These are phyloP conservation scores for Timema cristinae DNA, from an alignment of 2,888 invertebrate species.

Conservation along the genomic window DNA sequence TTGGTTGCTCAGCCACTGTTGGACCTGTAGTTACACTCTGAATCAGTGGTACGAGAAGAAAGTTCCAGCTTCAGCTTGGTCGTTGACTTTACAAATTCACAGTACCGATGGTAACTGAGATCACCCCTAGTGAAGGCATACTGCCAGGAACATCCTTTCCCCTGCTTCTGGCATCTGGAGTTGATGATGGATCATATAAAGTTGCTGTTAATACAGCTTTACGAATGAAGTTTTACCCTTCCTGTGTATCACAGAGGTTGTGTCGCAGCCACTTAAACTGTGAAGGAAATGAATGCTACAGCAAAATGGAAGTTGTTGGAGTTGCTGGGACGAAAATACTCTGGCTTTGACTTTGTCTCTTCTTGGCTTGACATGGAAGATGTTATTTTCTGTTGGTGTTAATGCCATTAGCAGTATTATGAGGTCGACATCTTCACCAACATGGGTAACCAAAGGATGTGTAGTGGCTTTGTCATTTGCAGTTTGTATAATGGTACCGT, in stretches of 20 bases:
- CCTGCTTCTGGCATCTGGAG: neutral
- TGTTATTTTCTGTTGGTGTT: slow-evolving; percentile 1
- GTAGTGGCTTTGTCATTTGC: neutral
- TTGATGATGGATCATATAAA: neutral
- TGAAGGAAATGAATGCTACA: neutral
- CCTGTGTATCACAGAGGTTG: neutral
- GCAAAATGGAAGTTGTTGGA: too few relatives aligned
- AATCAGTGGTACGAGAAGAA: too few relatives aligned
- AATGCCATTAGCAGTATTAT: neutral
- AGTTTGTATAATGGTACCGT: neutral
- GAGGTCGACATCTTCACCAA: neutral
- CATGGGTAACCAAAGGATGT: neutral
- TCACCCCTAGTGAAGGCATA: neutral
- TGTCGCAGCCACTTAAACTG: slow-evolving; percentile 4
- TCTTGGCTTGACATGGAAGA: neutral
- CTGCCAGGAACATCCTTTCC: neutral
- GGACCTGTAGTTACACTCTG: too few relatives aligned
- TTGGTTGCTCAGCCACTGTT: too few relatives aligned
- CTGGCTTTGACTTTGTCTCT: neutral
- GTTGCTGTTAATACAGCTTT: neutral
- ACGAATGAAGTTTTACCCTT: slow-evolving; percentile 3
- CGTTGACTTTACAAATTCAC: too few relatives aligned
- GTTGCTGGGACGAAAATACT: neutral
- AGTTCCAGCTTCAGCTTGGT: too few relatives aligned
- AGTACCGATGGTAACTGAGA: neutral